phyloP scores from a whole-genome alignment of 2,888 invertebrate species.

The Gasteruption jaculator region DNA sequence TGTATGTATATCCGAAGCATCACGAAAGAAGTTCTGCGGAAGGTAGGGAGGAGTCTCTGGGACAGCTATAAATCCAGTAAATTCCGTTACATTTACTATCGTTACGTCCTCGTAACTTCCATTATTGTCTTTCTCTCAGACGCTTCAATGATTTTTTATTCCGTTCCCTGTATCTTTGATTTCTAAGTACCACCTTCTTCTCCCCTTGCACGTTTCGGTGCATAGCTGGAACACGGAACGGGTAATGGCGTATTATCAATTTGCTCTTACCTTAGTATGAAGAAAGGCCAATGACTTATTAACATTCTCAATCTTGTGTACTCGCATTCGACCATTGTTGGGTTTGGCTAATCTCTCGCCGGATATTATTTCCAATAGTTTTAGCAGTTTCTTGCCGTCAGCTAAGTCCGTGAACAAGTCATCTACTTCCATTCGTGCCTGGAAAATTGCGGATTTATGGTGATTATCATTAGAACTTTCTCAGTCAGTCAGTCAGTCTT shows the following conservation, averaged over 20 bases:
- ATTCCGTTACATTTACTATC: too few relatives aligned
- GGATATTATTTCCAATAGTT: slow-evolving; percentile 96
- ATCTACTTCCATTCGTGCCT: slow-evolving; percentile 97
- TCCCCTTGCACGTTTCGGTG: background rate
- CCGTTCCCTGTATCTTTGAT: slow-evolving; percentile 4
- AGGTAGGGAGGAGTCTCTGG: too few relatives aligned
- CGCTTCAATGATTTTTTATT: too few relatives aligned
- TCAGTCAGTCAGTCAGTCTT: too few relatives aligned
- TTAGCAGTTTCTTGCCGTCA: slow-evolving; percentile 88
- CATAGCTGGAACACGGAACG: background rate
- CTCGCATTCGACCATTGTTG: slow-evolving; percentile 92
- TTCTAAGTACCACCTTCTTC: background rate
- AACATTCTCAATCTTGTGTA: slow-evolving; percentile 98
- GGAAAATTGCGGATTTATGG: too few relatives aligned
- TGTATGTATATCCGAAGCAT: too few relatives aligned
- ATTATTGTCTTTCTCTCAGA: too few relatives aligned
- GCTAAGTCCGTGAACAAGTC: slow-evolving; percentile 95
- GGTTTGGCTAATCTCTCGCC: slow-evolving; percentile 96
- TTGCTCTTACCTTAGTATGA: slow-evolving; percentile 79
- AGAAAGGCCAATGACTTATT: slow-evolving; percentile 95
- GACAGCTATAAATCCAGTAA: too few relatives aligned
- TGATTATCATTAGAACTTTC: too few relatives aligned
- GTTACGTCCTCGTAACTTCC: too few relatives aligned
- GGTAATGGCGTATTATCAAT: background rate
- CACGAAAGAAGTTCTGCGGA: too few relatives aligned